phyloP scores from a whole-genome alignment of 1,140 invertebrate genomes.

The Papilio polyxenes region DNA sequence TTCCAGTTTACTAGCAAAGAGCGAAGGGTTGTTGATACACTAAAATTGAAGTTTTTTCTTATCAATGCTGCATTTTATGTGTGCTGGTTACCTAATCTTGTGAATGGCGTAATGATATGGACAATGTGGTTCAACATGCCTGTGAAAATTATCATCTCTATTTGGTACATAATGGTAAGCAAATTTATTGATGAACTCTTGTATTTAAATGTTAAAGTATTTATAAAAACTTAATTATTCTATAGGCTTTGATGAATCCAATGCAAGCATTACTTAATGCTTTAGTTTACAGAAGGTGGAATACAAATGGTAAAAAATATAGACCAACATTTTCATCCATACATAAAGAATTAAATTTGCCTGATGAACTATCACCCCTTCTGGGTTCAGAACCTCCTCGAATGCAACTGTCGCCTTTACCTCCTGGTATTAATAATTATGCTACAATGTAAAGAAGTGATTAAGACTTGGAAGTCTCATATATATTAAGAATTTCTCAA shows the following conservation, averaged over 20 bases:
- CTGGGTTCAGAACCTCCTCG: constrained; percentile 71
- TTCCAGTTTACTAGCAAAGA: constrained; percentile 86
- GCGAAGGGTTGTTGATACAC: constrained; percentile 84
- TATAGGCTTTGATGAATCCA: constrained; percentile 89
- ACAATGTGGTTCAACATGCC: constrained; percentile 88
- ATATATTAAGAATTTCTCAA: constrained; percentile 26
- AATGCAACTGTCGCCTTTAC: constrained; percentile 61
- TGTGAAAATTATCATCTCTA: constrained; percentile 83
- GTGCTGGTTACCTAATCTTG: constrained; percentile 90
- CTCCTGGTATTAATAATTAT: constrained; percentile 68
- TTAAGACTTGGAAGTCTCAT: constrained; percentile 26
- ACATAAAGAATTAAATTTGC: constrained; percentile 60
- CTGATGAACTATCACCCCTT: constrained; percentile 70
- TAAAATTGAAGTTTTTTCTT: constrained; percentile 87
- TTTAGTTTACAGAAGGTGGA: constrained; percentile 88
- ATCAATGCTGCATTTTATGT: constrained; percentile 90
- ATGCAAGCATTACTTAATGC: constrained; percentile 91
- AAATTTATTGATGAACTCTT: constrained; percentile 7
- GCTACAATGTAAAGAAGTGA: constrained; percentile 58
- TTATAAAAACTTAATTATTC: constrained; percentile 43
- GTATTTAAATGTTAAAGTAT: background rate
- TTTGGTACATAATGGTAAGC: constrained; percentile 91
- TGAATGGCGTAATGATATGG: constrained; percentile 89
- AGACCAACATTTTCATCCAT: constrained; percentile 46
- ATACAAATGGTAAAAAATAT: constrained; percentile 58